Base-by-base conservation (phyloP, 1,140 invertebrate genomes). In the Hyles euphorbiae region DNA sequence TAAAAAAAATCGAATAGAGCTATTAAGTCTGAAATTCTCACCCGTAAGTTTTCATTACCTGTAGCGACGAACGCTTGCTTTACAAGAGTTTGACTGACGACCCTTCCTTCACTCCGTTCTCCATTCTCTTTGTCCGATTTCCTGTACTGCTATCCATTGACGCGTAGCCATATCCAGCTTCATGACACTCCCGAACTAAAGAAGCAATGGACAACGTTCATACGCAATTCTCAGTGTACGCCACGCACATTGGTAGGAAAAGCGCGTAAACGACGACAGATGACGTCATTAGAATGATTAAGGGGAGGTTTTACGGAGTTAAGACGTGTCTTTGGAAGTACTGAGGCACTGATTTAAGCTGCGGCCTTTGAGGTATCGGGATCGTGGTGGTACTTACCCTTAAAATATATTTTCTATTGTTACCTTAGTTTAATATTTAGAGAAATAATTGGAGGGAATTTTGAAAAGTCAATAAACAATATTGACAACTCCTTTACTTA, bases 211-310 rank as follows among this genome's bases (percentile, higher is more conserved):
- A 22, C 22, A 22, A 22, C 22, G 22, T 22, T 5, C 36, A 40
- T 40, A 40, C 36, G 1, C 1, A 40, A 5, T 40, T 8, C 4
- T 8, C 50, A 34, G n/a, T 52, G 33, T 52, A 34, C 34, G 34
- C 33, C 3, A 52, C 7, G n/a, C 34, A n/a, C 3, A 5, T 2
- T 58, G 32, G 61, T 63, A 40, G 10, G 46, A 60, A 52, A 63
- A 65, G 67, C 67, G 65, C 70, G 72, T 72, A 68, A 70, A 65
- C 53, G 56, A 67, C 71, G 73, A 82, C 70, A 72, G 69, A 80
- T 80, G 76, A 70, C 65, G 66, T 80, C 74, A 69, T 82, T 82
- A 80, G 50, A 36, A 60, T 80, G 79, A 82, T 80, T 72, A 70
- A 80, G 68, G 67, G 67, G 70, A 70, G 76, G 72, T 73, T 61